phyloP scores from a whole-genome alignment of 2,888 invertebrate species.

The Ischnura elegans region DNA sequence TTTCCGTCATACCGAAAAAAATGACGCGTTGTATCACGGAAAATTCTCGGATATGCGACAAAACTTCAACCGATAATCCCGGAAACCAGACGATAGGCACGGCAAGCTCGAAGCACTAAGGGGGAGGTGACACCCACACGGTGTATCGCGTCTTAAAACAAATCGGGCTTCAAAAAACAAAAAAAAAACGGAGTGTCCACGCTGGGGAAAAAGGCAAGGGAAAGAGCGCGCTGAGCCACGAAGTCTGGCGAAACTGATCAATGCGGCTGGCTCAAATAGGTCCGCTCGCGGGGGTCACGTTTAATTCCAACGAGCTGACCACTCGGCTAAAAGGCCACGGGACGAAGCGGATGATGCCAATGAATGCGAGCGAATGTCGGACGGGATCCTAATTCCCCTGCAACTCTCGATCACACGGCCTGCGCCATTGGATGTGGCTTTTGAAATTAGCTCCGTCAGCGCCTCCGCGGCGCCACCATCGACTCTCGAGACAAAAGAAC shows the following conservation, averaged over 20 bases:
- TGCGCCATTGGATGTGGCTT: neutral
- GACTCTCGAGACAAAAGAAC: neutral
- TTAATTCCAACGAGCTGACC: neutral
- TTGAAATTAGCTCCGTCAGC: neutral
- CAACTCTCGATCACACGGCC: neutral
- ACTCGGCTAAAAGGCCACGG: neutral
- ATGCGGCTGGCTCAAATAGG: neutral
- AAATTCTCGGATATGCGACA: no score
- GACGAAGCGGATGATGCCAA: neutral
- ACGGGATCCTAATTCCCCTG: neutral
- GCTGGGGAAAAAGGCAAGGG: neutral
- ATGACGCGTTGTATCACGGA: no score
- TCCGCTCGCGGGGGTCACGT: neutral
- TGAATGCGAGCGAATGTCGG: neutral
- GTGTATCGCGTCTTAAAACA: no score
- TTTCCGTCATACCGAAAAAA: no score
- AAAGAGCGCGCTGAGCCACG: neutral
- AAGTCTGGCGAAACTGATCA: neutral
- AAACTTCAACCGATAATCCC: no score
- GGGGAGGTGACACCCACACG: no score
- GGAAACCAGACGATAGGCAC: no score
- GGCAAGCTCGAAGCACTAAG: no score
- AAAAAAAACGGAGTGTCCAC: neutral
- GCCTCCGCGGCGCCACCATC: neutral
- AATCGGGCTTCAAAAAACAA: neutral